A percentile compares a stretch with the other conserved stretches of the same genome.
Evolutionary conservation across 2,113 vertebrate genomes (phyloP).

Genomic region (Mesocricetus auratus): DNA sequence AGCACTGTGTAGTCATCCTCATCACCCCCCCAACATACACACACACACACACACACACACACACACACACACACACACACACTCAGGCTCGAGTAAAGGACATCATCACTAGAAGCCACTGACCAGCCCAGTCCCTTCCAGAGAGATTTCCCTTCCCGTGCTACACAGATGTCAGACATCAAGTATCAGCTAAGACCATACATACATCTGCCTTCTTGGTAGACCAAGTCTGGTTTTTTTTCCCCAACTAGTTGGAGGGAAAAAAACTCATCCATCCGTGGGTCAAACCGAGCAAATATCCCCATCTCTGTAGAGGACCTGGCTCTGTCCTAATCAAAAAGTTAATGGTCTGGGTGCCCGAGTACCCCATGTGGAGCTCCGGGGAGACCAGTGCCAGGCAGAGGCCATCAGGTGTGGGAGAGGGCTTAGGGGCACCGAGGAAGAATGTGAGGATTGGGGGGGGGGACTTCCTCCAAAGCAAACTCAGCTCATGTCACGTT

Average conservation of each 20-base stretch:
- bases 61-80: too few species aligned
- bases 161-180: constrained; percentile 31
- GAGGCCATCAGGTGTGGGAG: not conserved
- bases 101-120: constrained; percentile 5
- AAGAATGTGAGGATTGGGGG: not conserved
- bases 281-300: constrained; percentile 51
- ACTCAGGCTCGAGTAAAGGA: not conserved
- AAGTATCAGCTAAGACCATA: constrained; percentile 35
- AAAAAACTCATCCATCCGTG: constrained; percentile 68
- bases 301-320: not conserved
- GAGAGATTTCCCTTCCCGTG: constrained; percentile 49
- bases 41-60: too few species aligned
- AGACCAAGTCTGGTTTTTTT: constrained; percentile 75
- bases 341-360: not conserved
- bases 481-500: not conserved
- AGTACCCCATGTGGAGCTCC: not conserved
- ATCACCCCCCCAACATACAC: too few species aligned
- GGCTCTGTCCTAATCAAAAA: constrained; percentile 50
- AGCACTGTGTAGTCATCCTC: not conserved
- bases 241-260: constrained; percentile 73
- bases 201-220: constrained; percentile 70
- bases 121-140: not conserved
- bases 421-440: not conserved
- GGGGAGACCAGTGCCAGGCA: not conserved
- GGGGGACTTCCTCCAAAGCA: not conserved